These are phyloP conservation scores for Hermaeophaga mercurialis DNA, from an alignment of 2,888 invertebrate genomes.

Conservation along the genomic window DNA sequence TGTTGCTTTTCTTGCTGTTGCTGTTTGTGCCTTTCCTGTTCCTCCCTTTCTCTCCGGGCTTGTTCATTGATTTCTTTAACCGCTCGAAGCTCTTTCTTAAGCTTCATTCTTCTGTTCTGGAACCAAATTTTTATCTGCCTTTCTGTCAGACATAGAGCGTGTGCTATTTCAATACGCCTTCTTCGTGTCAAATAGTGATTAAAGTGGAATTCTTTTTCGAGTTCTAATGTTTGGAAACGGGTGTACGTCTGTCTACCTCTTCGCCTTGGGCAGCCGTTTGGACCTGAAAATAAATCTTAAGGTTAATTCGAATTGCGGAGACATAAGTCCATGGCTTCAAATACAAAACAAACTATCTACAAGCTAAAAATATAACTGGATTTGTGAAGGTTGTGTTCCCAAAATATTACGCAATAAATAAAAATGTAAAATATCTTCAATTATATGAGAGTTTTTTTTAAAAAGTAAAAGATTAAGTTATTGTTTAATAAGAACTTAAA, in stretches of 20 bases:
- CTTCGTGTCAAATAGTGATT: conserved; percentile 96
- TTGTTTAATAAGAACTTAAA: no score
- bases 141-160: conserved; percentile 93
- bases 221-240: conserved; percentile 95
- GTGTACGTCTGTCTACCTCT: conserved; percentile 97
- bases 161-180: conserved; percentile 96
- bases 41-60: conserved; percentile 86
- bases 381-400: background rate
- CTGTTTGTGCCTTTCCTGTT: conserved; percentile 89
- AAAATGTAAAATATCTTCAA: no score
- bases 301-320: conserved; percentile 6
- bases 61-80: conserved; percentile 96
- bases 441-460: no score
- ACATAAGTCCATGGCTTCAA: background rate
- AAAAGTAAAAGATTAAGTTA: no score
- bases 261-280: conserved; percentile 92
- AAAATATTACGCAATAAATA: no score
- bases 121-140: conserved; percentile 98
- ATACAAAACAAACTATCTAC: background rate
- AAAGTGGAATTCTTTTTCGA: conserved; percentile 98
- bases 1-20: conserved; percentile 80
- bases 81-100: conserved; percentile 93
- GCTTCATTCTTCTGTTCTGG: conserved; percentile 95
- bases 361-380: background rate
- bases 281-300: conserved; percentile 71